Evolutionary conservation across 2,888 invertebrate genomes (phyloP).

Genomic region (Megastigmus dorsalis): DNA sequence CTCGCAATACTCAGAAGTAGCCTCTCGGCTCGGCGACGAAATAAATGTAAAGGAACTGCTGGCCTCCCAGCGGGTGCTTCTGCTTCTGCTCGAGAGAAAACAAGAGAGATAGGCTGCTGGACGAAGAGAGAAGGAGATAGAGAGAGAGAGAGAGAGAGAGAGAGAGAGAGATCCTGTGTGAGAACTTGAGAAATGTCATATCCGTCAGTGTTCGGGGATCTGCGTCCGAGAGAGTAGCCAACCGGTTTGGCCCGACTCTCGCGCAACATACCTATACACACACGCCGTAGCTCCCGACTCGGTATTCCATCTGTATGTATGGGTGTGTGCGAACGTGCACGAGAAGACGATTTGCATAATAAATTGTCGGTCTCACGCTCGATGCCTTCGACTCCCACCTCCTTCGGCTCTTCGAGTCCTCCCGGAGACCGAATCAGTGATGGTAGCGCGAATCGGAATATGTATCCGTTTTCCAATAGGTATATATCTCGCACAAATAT

Average conservation of each 20-base stretch:
- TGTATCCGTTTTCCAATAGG: slow-evolving; percentile 11
- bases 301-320: slow-evolving; percentile 4
- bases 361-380: slow-evolving; percentile 53
- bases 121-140: background rate
- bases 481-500: no score
- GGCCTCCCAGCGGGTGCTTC: slow-evolving; percentile 34
- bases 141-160: no score
- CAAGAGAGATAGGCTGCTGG: no score
- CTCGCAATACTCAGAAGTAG: slow-evolving; percentile 36
- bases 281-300: slow-evolving; percentile 23
- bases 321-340: slow-evolving; percentile 4
- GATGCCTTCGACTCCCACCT: background rate
- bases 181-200: slow-evolving; percentile 72
- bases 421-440: no score
- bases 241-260: slow-evolving; percentile 44
- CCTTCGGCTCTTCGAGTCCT: no score
- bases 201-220: slow-evolving; percentile 68
- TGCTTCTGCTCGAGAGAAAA: slow-evolving; percentile 16
- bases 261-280: no score
- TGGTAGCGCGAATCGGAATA: no score
- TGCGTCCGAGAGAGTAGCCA: slow-evolving; percentile 49
- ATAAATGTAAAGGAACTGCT: slow-evolving; percentile 39
- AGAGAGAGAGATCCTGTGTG: no score
- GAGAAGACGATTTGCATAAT: slow-evolving; percentile 56
- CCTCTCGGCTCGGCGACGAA: slow-evolving; percentile 47